Percentiles rank a stretch among this genome's conserved stretches.
phyloP scores from a whole-genome alignment of 2,797 vertebrate genomes.

The Liparis tanakae region DNA sequence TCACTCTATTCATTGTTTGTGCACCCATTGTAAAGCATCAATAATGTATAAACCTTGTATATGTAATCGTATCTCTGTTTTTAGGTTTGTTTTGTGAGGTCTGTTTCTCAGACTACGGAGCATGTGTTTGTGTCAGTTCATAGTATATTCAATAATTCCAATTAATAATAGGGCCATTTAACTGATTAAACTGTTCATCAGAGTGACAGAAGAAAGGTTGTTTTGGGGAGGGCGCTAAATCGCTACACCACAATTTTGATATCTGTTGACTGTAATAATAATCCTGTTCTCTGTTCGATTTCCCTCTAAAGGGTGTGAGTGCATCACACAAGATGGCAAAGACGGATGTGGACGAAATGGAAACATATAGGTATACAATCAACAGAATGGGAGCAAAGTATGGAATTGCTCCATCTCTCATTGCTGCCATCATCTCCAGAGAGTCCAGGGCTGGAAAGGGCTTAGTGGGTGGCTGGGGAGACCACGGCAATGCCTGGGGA shows the following conservation, averaged over 20 bases:
- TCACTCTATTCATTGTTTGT: too few relatives aligned
- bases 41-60: too few relatives aligned
- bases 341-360: slow-evolving; percentile 48
- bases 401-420: slow-evolving; percentile 50
- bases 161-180: too few relatives aligned
- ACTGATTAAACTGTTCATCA: too few relatives aligned
- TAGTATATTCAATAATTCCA: too few relatives aligned
- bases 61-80: too few relatives aligned
- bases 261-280: neutral
- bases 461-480: neutral
- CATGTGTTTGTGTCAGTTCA: too few relatives aligned
- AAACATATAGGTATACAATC: slow-evolving; percentile 44
- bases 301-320: neutral
- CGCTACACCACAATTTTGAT: neutral
- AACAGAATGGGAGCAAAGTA: rapidly evolving
- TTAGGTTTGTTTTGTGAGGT: too few relatives aligned
- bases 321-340: slow-evolving; percentile 51
- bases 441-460: slow-evolving; percentile 65
- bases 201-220: neutral
- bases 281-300: neutral
- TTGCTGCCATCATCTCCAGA: slow-evolving; percentile 75
- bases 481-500: slow-evolving; percentile 39
- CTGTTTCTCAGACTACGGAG: too few relatives aligned
- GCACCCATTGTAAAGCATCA: too few relatives aligned
- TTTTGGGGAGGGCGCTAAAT: neutral